Evolutionary conservation across 1,140 invertebrate species (phyloP).

Genomic region (Drosophila takahashii): DNA sequence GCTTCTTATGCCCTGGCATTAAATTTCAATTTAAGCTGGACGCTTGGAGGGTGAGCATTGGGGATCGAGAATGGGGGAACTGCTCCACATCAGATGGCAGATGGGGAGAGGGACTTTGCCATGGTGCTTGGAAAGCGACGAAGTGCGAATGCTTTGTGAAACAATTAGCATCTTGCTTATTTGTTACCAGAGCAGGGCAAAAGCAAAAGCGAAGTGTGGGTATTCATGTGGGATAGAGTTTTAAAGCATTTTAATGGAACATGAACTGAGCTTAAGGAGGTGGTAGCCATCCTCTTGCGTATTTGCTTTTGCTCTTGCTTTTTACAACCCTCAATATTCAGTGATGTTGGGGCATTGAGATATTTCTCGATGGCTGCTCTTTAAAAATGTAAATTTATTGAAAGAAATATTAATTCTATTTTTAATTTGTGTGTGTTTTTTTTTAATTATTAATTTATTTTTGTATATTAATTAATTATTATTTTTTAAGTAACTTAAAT

Average conservation of each 20-base stretch:
- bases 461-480: too few species aligned
- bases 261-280: slow-evolving; percentile 58
- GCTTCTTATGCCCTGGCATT: slow-evolving; percentile 62
- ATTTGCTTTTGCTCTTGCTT: slow-evolving; percentile 10
- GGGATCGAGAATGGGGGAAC: neutral
- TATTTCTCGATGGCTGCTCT: neutral
- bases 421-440: too few species aligned
- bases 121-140: slow-evolving; percentile 64
- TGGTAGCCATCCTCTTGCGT: neutral
- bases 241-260: slow-evolving; percentile 77
- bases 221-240: slow-evolving; percentile 46
- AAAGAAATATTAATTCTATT: neutral
- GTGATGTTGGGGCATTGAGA: neutral
- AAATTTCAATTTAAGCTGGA: slow-evolving; percentile 81
- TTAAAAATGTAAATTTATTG: neutral
- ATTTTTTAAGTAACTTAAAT: too few species aligned
- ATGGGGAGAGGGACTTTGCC: neutral
- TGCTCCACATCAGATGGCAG: neutral
- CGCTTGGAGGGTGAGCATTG: slow-evolving; percentile 18
- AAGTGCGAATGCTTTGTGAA: slow-evolving; percentile 77
- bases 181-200: slow-evolving; percentile 48
- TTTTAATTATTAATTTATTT: too few species aligned
- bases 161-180: slow-evolving; percentile 78
- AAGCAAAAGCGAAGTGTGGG: slow-evolving; percentile 4
- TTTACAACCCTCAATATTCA: slow-evolving; percentile 1